Conservation (phyloP, 1,140 invertebrate species). For the Brachionus rubens region DNA sequence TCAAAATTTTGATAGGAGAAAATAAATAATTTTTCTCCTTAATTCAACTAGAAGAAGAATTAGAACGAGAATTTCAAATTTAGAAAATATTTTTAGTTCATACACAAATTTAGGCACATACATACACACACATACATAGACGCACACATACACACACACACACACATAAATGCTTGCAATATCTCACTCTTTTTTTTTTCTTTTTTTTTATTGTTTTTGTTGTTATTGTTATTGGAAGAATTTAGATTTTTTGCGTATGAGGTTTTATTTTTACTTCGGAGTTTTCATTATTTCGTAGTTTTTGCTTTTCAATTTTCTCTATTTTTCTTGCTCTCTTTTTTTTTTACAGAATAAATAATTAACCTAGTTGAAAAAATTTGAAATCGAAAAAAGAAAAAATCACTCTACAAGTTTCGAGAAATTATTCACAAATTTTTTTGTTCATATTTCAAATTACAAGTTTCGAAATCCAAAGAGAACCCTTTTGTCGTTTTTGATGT, state of each 20-base stretch:
- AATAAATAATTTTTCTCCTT: slow-evolving; percentile 24
- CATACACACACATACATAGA: not conserved
- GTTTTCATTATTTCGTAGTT: not conserved
- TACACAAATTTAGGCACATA: slow-evolving; percentile 18
- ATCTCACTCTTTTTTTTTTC: not conserved
- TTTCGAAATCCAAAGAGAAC: too few relatives aligned
- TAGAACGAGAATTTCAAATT: not conserved
- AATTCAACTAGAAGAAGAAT: slow-evolving; percentile 15
- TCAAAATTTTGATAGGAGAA: not conserved
- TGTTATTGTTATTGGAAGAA: too few relatives aligned
- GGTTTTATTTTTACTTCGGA: not conserved
- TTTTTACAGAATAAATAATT: too few relatives aligned
- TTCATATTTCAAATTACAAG: too few relatives aligned
- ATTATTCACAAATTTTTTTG: too few relatives aligned
- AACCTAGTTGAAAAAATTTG: too few relatives aligned
- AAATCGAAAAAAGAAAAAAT: too few relatives aligned
- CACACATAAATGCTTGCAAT: slow-evolving; percentile 11
- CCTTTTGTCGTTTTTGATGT: too few relatives aligned
- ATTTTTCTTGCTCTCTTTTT: too few relatives aligned
- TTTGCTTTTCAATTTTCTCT: not conserved
- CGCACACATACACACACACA: slow-evolving; percentile 1
- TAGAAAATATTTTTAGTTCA: slow-evolving; percentile 32
- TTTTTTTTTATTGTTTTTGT: not conserved
- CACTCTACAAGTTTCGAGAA: too few relatives aligned
- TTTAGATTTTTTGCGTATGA: not conserved